Base-by-base conservation (phyloP, 37 sponge, comb jelly and placozoan species). In the Beroe ovata region DNA sequence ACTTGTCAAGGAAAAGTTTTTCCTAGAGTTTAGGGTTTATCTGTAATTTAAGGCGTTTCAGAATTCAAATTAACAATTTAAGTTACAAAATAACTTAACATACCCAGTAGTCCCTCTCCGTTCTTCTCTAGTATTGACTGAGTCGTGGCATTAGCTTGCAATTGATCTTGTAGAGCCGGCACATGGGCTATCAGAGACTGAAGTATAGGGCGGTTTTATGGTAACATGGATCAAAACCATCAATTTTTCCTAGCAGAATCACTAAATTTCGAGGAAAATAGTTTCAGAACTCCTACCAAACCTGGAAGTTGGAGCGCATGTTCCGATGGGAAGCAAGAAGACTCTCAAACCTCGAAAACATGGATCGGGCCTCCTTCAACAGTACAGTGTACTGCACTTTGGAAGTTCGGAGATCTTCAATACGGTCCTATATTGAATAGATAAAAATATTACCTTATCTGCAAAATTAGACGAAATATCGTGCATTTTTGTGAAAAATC, bases 71-170 rank as follows among this genome's bases (percentile, higher is more conserved):
- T 11, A 58, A 18, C 16, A 58, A 58, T 58, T 58, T 18, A 19
- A 11, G 11, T 58, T 11, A 58, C 18, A 58, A 19, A 58, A 19
- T 11, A 58, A 11, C 59, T 18, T 58, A 11, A n/a, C 71, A 20
- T 71, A 71, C 71, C 71, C 38, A 71, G 20, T 38, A 71, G 36
- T 4, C 71, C 71, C 38, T 71, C 38, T 71, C 71, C 71, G 38
- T 71, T 71, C 20, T 34, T 29, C 38, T 71, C 71, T 30, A 71
- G 34, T 28, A 71, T 71, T 18, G 38, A 36, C 6, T 71, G 71
- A 33, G 71, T 71, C 8, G 71, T 71, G 8, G 71, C 36, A 20
- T 29, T 71, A 30, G 71, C 71, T 71, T 71, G 71, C 20, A 71
- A 20, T 28, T 71, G 71, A 4, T 71, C 71, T 36, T 34, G 38